Base-by-base conservation (phyloP, 2,113 vertebrate species). In the Mola mola region DNA sequence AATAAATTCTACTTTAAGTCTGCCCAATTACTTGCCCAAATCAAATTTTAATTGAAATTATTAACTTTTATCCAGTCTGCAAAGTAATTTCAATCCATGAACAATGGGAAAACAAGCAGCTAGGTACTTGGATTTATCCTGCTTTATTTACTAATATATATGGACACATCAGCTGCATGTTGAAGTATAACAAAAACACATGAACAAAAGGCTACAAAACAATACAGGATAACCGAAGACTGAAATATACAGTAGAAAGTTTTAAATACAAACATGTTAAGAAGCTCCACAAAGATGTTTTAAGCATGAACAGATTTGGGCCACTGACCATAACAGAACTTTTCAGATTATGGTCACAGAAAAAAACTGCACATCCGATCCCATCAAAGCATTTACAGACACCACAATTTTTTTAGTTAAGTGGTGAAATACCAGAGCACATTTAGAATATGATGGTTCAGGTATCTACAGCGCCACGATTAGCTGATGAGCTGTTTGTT, bases 61-160 rank as follows among this genome's bases (percentile, higher is more conserved):
- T n/a, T n/a, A n/a, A n/a, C n/a, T n/a, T n/a, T n/a, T n/a, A n/a
- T n/a, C n/a, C n/a, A n/a, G n/a, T n/a, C n/a, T n/a, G n/a, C n/a
- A n/a, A n/a, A n/a, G n/a, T n/a, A n/a, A n/a, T n/a, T n/a, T n/a
- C n/a, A n/a, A n/a, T 11, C 5, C 6, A 6, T 8, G 11, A 40
- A 6, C 2, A 17, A 40, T 4, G 4, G 34, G 1, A 9, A 16
- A 26, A 53, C 8, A 0, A 20, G 10, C 1, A 38, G 6, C 11
- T 3, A 24, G 16, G 1, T 6, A 25, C 7, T 26, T 13, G 34
- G 7, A 52, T 21, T 44, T 49, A 2, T 48, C 26, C 5, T 10
- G 3, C 9, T 87, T 87, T 87, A 84, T 81, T 87, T 60, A 79
- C 11, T 66, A 56, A 76, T 82, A 82, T 31, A 66, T 2, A 76